Percentiles rank a stretch among this genome's conserved stretches.
Evolutionary conservation across 1,140 invertebrate genomes (phyloP).

Genomic region (Fragariocoptes setiger): DNA sequence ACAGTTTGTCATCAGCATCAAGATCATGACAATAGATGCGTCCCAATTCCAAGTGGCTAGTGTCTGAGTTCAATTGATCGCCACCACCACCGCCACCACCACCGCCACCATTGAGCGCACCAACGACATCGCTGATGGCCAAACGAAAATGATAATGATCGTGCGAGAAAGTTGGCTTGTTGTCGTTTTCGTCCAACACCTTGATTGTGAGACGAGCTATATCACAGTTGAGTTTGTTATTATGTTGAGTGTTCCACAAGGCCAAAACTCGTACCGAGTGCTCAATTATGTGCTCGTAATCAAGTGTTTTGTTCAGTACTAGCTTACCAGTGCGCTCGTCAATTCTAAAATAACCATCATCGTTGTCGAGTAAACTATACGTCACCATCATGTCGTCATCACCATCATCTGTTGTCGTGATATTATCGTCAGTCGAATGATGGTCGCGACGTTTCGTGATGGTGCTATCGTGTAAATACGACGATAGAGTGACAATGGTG

Average conservation of each 20-base stretch:
- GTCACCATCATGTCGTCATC: background rate
- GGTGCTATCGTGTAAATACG: no score
- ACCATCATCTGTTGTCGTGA: background rate
- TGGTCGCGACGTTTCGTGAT: background rate
- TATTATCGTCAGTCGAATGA: background rate
- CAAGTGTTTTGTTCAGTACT: constrained; percentile 34
- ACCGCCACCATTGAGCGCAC: background rate
- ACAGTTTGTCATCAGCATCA: background rate
- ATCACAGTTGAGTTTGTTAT: constrained; percentile 22
- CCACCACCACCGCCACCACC: background rate
- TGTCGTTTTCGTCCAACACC: constrained; percentile 55
- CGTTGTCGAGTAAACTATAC: constrained; percentile 7
- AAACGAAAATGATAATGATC: constrained; percentile 51
- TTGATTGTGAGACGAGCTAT: constrained; percentile 36
- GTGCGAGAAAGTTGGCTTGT: constrained; percentile 54
- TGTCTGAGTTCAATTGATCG: background rate
- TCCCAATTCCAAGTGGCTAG: background rate
- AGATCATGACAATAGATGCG: background rate
- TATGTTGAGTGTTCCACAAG: constrained; percentile 45
- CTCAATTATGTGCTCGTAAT: constrained; percentile 34
- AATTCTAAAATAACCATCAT: constrained; percentile 6
- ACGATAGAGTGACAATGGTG: no score
- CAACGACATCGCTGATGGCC: background rate
- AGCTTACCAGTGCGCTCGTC: constrained; percentile 31
- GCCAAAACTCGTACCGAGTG: constrained; percentile 48